Conservation (phyloP, 64 coral and sea anemone species). For the Montipora foliosa region DNA sequence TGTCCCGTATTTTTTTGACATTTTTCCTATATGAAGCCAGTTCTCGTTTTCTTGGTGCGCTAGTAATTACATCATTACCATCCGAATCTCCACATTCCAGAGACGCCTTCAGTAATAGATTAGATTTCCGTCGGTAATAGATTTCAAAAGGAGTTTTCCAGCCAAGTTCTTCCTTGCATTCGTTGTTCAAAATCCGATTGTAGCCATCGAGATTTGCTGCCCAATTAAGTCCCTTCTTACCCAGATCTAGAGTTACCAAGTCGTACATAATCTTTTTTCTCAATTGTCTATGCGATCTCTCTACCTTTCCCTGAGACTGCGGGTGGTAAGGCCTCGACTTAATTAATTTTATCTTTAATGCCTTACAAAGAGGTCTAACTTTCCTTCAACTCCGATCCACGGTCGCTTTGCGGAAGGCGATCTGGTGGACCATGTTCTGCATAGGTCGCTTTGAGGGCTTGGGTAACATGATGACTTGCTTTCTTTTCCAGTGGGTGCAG, state of each 20-base stretch:
- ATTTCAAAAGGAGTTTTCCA: conserved; percentile 77
- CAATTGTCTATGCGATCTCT: conserved; percentile 16
- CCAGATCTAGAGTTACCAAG: conserved; percentile 24
- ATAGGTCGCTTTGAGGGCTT: not conserved
- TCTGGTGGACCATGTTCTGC: conserved; percentile 42
- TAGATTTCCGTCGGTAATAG: conserved; percentile 43
- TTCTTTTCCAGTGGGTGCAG: too few relatives aligned
- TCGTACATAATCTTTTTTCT: conserved; percentile 70
- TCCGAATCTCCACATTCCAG: conserved; percentile 4
- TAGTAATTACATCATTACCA: not conserved
- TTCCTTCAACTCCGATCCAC: conserved; percentile 39
- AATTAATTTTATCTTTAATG: conserved; percentile 46
- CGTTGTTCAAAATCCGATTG: conserved; percentile 60
- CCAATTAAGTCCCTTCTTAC: conserved; percentile 55
- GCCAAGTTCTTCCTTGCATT: conserved; percentile 57
- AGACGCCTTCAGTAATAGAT: conserved; percentile 30
- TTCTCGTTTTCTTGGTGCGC: too few relatives aligned
- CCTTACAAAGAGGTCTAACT: not conserved
- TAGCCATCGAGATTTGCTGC: conserved; percentile 21
- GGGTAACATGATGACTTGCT: not conserved
- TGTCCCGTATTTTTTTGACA: too few relatives aligned
- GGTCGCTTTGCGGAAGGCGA: conserved; percentile 16
- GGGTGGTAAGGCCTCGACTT: conserved; percentile 60
- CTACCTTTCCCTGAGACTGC: conserved; percentile 59
- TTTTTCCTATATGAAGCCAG: too few relatives aligned